Base-by-base conservation (phyloP, 2,888 invertebrate genomes). In the Heliconius sara region DNA sequence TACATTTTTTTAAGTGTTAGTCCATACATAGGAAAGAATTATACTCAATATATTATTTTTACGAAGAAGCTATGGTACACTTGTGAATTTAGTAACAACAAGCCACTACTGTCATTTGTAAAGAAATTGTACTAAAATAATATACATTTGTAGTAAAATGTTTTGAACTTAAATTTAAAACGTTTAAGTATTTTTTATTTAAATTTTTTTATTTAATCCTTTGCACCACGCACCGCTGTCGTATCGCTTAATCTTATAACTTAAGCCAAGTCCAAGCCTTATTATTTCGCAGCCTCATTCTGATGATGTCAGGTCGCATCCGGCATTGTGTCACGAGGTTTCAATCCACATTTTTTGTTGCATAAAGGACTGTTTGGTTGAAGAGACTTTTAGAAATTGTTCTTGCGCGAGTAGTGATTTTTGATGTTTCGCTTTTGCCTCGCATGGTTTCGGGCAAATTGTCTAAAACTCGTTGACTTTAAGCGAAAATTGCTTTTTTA, bases 271-370 rank as follows among this genome's bases (percentile, higher is more conserved):
- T 60, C 82, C 84, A 79, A 88, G 93, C 92, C 93, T 94, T 95
- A 94, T 95, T 95, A 95, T 95, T 94, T 93, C 93, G 92, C 94
- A 93, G 91, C 92, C 94, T 90, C 93, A 92, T 94, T 94, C 89
- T 94, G 94, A 94, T 94, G 94, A 95, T 92, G 94, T 95, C 94
- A 93, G 94, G 92, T 92, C 92, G 90, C 88, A 92, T 93, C 93
- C 93, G 90, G 88, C 90, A 94, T 95, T 94, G 94, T 95, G 93
- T 91, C 92, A 91, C 88, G 88, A 90, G 91, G 91, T 93, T 94
- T 93, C 94, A 94, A 94, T 94, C 90, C 91, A 89, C 87, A 89
- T 91, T 90, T 90, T 90, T 86, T 85, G 87, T 86, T 85, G 81
- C 85, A 89, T 87, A 91, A 89, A 88, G 87, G 85, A 88, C 84